Evolutionary conservation across 2,888 invertebrate genomes (phyloP).

Genomic region (Hybos culiciformis): DNA sequence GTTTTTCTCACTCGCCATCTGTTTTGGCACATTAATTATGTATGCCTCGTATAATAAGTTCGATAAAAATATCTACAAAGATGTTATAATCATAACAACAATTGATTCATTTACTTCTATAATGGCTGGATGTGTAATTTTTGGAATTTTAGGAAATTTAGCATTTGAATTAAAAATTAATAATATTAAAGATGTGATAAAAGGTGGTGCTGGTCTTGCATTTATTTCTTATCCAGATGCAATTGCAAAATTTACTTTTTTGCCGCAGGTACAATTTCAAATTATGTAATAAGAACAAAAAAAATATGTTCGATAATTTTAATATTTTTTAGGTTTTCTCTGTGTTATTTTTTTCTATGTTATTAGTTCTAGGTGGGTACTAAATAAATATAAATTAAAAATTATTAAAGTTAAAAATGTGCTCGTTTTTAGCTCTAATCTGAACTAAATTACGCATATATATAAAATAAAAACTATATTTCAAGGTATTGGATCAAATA

Average conservation of each 20-base stretch:
- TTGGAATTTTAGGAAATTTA: constrained; percentile 69
- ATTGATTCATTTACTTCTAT: constrained; percentile 71
- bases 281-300: background rate
- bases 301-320: background rate
- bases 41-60: constrained; percentile 50
- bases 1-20: constrained; percentile 48
- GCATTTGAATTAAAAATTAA: constrained; percentile 47
- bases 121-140: constrained; percentile 70
- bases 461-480: background rate
- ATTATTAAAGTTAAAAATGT: too few species aligned
- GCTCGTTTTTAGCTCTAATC: too few species aligned
- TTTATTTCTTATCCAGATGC: constrained; percentile 59
- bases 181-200: constrained; percentile 51
- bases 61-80: constrained; percentile 44
- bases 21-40: constrained; percentile 47
- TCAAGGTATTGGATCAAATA: constrained; percentile 32
- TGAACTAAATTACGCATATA: too few species aligned
- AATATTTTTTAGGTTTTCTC: constrained; percentile 34
- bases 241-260: constrained; percentile 39
- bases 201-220: constrained; percentile 62
- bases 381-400: constrained; percentile 30
- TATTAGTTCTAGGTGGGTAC: constrained; percentile 40
- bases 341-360: constrained; percentile 43
- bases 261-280: constrained; percentile 37
- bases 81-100: constrained; percentile 67